Conservation (phyloP, 2,797 vertebrate genomes). For the Eleutherodactylus coqui region DNA sequence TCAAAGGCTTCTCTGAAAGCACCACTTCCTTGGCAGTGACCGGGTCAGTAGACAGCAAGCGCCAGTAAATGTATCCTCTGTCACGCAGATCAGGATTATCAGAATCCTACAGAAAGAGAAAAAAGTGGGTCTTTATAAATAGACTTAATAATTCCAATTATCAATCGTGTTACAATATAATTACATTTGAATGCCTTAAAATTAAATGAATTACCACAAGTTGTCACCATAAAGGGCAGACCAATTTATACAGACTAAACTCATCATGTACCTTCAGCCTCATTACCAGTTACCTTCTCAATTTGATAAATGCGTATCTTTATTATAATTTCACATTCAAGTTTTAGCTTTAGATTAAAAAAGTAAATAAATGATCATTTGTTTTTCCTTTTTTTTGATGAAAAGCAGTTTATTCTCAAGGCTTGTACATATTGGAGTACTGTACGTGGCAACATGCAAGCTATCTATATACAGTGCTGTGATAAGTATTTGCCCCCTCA, state of each 20-base stretch:
- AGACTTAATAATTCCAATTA: background rate
- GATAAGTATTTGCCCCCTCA: no score
- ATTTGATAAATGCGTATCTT: background rate
- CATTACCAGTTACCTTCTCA: background rate
- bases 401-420: no score
- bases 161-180: background rate
- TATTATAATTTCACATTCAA: background rate
- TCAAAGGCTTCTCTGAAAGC: constrained; percentile 93
- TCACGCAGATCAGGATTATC: constrained; percentile 98
- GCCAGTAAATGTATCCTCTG: constrained; percentile 98
- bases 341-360: background rate
- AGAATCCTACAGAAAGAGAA: constrained; percentile 82
- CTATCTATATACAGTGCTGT: no score
- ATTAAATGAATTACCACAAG: background rate
- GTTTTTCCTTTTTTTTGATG: no score
- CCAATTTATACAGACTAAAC: background rate
- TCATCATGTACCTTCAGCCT: background rate
- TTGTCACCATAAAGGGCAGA: constrained; percentile 1
- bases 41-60: constrained; percentile 94
- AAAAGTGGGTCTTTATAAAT: background rate
- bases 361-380: no score
- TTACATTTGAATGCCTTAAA: background rate
- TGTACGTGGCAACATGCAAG: no score
- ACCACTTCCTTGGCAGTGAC: constrained; percentile 98
- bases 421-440: no score